Evolutionary conservation across 1,140 invertebrate genomes (phyloP).

Genomic region (Vanessa tameamea): DNA sequence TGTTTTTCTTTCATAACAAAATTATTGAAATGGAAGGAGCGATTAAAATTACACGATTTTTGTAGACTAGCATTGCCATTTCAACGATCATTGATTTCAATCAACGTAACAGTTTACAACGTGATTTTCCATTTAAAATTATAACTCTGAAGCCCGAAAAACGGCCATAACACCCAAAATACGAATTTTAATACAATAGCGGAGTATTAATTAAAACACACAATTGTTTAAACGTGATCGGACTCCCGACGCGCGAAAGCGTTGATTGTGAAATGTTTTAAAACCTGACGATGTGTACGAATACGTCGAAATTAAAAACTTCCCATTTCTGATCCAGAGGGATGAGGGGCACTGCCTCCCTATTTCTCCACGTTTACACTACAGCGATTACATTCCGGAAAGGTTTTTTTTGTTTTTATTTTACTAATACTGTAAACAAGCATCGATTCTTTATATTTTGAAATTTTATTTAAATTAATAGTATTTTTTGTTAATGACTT

Average conservation of each 20-base stretch:
- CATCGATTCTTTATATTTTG: no score
- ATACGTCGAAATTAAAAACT: background rate
- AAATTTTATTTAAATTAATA: no score
- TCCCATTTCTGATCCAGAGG: background rate
- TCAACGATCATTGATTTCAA: constrained; percentile 17
- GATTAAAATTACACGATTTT: background rate
- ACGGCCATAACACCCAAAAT: background rate
- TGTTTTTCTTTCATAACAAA: background rate
- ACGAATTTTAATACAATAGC: constrained; percentile 21
- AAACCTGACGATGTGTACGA: constrained; percentile 5
- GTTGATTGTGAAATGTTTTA: constrained; percentile 10
- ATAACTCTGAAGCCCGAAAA: constrained; percentile 7
- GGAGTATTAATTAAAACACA: constrained; percentile 25
- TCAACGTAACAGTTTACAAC: constrained; percentile 8
- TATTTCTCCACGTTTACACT: background rate
- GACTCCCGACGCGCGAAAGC: background rate
- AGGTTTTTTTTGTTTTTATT: background rate
- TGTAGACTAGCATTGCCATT: background rate
- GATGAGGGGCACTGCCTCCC: background rate
- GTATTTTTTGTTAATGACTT: no score
- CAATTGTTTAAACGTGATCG: constrained; percentile 21
- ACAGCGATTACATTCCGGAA: background rate
- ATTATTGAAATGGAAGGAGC: background rate
- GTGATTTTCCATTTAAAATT: constrained; percentile 5
- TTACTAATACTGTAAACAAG: background rate